Evolutionary conservation across 2,888 invertebrate species (phyloP).

Genomic region (Nomada ferruginata): DNA sequence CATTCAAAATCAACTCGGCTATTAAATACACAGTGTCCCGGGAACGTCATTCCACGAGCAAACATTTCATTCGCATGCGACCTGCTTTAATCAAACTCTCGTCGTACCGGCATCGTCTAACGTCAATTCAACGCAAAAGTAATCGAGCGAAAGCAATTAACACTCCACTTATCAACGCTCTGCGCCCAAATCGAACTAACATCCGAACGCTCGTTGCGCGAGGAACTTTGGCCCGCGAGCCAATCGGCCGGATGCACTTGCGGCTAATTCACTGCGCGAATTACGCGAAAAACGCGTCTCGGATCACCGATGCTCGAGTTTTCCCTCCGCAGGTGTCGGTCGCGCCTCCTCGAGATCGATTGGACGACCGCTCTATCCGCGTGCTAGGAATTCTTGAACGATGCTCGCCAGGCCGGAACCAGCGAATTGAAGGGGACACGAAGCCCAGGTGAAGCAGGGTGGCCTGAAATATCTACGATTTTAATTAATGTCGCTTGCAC

Average conservation of each 20-base stretch:
- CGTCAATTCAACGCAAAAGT: not conserved
- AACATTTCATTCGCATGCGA: too few relatives aligned
- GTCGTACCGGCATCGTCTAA: too few relatives aligned
- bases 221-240: constrained; percentile 18
- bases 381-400: constrained; percentile 31
- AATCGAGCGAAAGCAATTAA: constrained; percentile 18
- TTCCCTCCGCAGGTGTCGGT: not conserved
- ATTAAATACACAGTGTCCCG: too few relatives aligned
- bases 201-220: constrained; percentile 6
- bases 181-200: not conserved
- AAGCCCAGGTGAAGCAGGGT: not conserved
- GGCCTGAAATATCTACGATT: constrained; percentile 58
- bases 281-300: constrained; percentile 11
- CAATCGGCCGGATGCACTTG: constrained; percentile 29
- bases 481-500: constrained; percentile 74
- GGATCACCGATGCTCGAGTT: not conserved
- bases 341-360: constrained; percentile 7
- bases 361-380: not conserved
- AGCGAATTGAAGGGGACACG: not conserved
- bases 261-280: constrained; percentile 21
- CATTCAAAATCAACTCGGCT: too few relatives aligned
- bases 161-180: constrained; percentile 11
- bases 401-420: constrained; percentile 5
- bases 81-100: too few relatives aligned
- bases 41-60: too few relatives aligned